These are phyloP conservation scores for Crossocerus cetratus DNA, from an alignment of 2,888 invertebrate species.

Conservation along the genomic window DNA sequence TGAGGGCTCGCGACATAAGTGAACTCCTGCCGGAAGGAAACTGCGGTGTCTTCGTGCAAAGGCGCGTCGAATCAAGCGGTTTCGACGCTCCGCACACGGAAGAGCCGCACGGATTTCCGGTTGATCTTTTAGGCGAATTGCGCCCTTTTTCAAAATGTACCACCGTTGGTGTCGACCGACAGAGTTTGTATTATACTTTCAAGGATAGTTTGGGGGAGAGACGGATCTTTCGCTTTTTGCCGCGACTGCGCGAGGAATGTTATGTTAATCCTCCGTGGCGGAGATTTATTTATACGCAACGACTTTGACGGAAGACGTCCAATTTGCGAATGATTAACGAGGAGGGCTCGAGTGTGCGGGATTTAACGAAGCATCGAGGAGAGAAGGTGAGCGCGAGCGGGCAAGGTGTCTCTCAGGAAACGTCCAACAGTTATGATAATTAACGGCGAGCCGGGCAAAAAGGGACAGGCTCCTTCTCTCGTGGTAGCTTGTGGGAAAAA, in stretches of 20 bases:
- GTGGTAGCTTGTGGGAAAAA: conserved; percentile 22
- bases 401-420: conserved; percentile 47
- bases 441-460: conserved; percentile 29
- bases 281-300: conserved; percentile 1
- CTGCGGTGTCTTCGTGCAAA: conserved; percentile 59
- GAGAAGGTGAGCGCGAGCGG: background rate
- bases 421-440: conserved; percentile 44
- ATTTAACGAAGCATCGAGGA: conserved; percentile 17
- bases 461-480: conserved; percentile 18
- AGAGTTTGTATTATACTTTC: background rate
- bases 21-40: conserved; percentile 58
- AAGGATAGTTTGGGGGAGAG: too few relatives aligned
- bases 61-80: conserved; percentile 7
- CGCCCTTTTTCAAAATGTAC: background rate
- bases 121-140: background rate
- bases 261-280: too few relatives aligned
- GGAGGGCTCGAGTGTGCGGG: background rate
- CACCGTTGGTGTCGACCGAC: background rate
- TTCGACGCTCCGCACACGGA: conserved; percentile 1
- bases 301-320: background rate
- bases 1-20: background rate
- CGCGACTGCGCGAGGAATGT: too few relatives aligned
- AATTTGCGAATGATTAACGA: background rate
- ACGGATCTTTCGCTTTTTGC: too few relatives aligned
- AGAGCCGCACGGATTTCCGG: conserved; percentile 48